Evolutionary conservation across 1,140 invertebrate genomes (phyloP).

Genomic region (Holotrichia oblita): DNA sequence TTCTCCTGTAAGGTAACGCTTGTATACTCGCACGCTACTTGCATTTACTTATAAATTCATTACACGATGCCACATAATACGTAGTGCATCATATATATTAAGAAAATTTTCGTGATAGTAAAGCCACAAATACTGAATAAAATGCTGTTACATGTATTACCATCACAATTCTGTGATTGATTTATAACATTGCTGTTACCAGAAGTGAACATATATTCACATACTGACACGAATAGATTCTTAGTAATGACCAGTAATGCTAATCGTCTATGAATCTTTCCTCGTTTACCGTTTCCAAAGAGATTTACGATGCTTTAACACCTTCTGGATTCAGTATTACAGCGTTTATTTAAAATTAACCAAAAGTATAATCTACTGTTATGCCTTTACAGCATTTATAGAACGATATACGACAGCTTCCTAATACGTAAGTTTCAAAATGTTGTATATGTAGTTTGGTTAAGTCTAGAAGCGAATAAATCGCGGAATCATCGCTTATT

Average conservation of each 20-base stretch:
- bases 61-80: no score
- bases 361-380: slow-evolving; percentile 30
- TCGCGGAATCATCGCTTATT: not conserved
- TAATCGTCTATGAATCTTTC: not conserved
- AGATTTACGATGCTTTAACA: slow-evolving; percentile 17
- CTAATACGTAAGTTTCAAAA: not conserved
- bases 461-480: not conserved
- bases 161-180: not conserved
- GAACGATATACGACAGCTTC: not conserved
- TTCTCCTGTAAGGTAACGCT: no score
- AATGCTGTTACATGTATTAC: not conserved
- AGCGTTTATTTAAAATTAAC: no score
- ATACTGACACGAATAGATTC: not conserved
- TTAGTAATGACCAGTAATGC: slow-evolving; percentile 4
- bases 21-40: no score
- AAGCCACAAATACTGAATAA: not conserved
- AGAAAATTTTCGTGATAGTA: no score
- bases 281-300: slow-evolving; percentile 10
- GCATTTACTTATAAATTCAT: no score
- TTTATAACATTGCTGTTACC: not conserved
- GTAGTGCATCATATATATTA: no score
- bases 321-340: not conserved
- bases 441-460: not conserved
- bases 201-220: not conserved
- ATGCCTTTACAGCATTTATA: not conserved